Evolutionary conservation across 1,140 invertebrate genomes (phyloP), one percentile per base, ranked within the genome.

Genomic region (Drosophila tropicalis): DNA sequence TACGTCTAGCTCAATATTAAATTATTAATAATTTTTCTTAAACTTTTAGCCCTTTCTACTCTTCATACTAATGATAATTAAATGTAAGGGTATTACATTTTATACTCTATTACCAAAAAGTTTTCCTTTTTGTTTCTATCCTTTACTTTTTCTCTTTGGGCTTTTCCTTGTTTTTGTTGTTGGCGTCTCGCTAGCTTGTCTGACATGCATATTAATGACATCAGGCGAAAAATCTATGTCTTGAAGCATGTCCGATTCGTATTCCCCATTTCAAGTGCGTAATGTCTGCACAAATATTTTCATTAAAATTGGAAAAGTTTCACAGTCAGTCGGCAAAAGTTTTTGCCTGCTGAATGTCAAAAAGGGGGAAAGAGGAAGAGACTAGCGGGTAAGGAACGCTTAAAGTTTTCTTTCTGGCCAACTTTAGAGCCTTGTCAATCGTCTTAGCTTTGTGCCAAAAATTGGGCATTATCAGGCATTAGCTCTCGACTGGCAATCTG

Each of bases 301-400:
- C 76, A 82, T 75, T 83, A 82, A 81, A 82, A 82, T 78, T 78
- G 70, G 67, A 82, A 82, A 82, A 81, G 47, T 78, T 82, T 70
- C 47, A 41, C 66, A 40, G 66, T 56, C 70, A 47, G 67, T 56
- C 62, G 13, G 72, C 15, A n/a, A 58, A 66, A 65, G 10, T 70
- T 62, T 61, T 62, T 61, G 29, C 15, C 67, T 29, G 40, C 73
- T 61, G 63, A 19, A 17, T n/a, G 5, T 5, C 5, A 5, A n/a
- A 12, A 19, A 6, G 17, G 44, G 17, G 41, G 17, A 15, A 44
- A 2, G n/a, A n/a, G 15, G 0, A 19, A 17, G 6, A 29, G 5
- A 6, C 5, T 5, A 29, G 29, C 3, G 29, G 44, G 17, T 6
- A 66, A 17, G 67, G 61, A 76, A 10, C 77, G 67, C 67, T 80